Conservation (phyloP, 2,113 vertebrate genomes). For the Paraplagusia blochii region DNA sequence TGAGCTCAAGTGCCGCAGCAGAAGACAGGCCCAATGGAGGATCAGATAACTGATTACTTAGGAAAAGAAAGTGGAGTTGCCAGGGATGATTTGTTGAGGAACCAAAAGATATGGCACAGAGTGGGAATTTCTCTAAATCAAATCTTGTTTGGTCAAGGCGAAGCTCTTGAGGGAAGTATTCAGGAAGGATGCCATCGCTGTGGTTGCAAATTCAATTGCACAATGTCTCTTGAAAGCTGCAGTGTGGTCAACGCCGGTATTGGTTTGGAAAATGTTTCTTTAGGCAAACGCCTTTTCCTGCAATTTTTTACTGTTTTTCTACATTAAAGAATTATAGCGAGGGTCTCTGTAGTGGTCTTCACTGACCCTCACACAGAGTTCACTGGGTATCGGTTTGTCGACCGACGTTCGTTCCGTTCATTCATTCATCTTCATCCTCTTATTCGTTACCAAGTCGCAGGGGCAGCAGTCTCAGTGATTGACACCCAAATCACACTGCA, state of each 20-base stretch:
- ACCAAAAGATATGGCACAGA: conserved; percentile 29
- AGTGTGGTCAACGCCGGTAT: not conserved
- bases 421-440: no score
- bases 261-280: not conserved
- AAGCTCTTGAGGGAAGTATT: conserved; percentile 32
- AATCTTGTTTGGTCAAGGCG: conserved; percentile 35
- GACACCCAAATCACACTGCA: no score
- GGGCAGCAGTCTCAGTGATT: no score
- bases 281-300: conserved; percentile 8
- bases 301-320: not conserved
- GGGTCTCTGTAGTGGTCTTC: not conserved
- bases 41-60: conserved; percentile 65
- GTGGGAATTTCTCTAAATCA: conserved; percentile 32
- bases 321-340: not conserved
- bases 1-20: conserved; percentile 52
- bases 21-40: conserved; percentile 47
- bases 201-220: conserved; percentile 28
- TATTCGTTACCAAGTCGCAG: no score
- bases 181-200: conserved; percentile 31
- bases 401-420: no score
- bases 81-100: conserved; percentile 42
- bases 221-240: conserved; percentile 28
- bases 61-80: conserved; percentile 45
- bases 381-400: no score
- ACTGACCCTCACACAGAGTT: no score